A percentile compares a stretch with the other conserved stretches of the same genome.
Conservation (phyloP, 1,140 invertebrate genomes). For the Amphibalanus amphitrite region DNA sequence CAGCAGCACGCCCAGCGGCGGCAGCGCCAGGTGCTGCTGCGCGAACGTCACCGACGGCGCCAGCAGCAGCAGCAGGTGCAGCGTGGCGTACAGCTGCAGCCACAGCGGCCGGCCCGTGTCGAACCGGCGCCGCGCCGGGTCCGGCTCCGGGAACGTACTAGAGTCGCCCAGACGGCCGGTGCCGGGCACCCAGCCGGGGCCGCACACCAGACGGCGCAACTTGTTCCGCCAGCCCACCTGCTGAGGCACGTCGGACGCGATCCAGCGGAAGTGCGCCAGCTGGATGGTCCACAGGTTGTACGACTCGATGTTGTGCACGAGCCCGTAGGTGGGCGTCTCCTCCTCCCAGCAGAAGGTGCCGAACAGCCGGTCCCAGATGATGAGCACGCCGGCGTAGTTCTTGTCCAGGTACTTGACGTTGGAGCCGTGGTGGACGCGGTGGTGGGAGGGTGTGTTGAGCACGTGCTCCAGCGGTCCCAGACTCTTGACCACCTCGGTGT, state of each 20-base stretch:
- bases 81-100: too few relatives aligned
- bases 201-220: constrained; percentile 12
- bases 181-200: constrained; percentile 14
- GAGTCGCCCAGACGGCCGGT: constrained; percentile 12
- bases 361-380: constrained; percentile 12
- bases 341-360: not conserved
- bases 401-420: constrained; percentile 16
- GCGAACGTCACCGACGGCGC: too few relatives aligned
- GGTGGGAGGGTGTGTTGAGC: constrained; percentile 62
- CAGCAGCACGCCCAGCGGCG: too few relatives aligned
- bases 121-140: too few relatives aligned
- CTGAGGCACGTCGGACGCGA: constrained; percentile 10
- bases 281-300: not conserved
- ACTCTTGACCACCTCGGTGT: constrained; percentile 57
- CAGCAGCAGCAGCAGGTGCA: too few relatives aligned
- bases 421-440: constrained; percentile 7
- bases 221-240: constrained; percentile 11
- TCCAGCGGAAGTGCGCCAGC: constrained; percentile 9
- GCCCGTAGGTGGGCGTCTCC: too few relatives aligned
- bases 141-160: constrained; percentile 5
- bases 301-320: too few relatives aligned
- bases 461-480: constrained; percentile 66
- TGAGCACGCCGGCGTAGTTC: constrained; percentile 14
- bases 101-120: too few relatives aligned
- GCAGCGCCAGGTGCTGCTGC: too few relatives aligned